Conservation (phyloP, 1,140 invertebrate genomes). For the Bombus sibiricus region DNA sequence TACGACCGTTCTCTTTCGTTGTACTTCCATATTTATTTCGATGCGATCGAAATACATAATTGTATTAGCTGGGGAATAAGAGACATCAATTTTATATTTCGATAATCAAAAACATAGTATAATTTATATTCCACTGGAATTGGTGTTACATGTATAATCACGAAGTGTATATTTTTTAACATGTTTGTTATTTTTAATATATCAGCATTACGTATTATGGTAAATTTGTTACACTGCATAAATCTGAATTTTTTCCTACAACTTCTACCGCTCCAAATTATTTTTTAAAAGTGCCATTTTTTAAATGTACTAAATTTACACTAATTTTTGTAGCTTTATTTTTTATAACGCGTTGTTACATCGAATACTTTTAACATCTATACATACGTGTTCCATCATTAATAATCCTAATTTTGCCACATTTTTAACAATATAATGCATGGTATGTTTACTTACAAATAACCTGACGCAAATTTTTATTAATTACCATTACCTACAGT, state of each 20-base stretch:
- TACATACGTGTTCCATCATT: not conserved
- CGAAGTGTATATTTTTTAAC: not conserved
- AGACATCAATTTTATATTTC: not conserved
- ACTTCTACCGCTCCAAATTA: not conserved
- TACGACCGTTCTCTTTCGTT: constrained; percentile 29
- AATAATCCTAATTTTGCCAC: not conserved
- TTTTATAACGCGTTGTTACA: not conserved
- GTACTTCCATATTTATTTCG: not conserved
- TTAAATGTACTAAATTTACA: not conserved
- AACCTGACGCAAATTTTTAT: not conserved
- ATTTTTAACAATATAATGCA: not conserved
- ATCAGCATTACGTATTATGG: not conserved
- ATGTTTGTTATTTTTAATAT: not conserved
- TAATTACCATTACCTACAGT: not conserved
- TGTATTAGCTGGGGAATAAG: not conserved
- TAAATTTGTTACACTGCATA: not conserved
- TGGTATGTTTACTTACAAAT: not conserved
- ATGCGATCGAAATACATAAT: not conserved
- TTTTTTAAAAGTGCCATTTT: not conserved
- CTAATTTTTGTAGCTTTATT: not conserved
- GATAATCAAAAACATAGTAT: not conserved
- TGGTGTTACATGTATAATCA: not conserved
- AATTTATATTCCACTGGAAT: not conserved
- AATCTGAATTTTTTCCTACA: not conserved
- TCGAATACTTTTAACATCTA: not conserved